A percentile compares a stretch with the other conserved stretches of the same genome.
Evolutionary conservation across 2,888 invertebrate species (phyloP).

Genomic region (Heliconius erato): DNA sequence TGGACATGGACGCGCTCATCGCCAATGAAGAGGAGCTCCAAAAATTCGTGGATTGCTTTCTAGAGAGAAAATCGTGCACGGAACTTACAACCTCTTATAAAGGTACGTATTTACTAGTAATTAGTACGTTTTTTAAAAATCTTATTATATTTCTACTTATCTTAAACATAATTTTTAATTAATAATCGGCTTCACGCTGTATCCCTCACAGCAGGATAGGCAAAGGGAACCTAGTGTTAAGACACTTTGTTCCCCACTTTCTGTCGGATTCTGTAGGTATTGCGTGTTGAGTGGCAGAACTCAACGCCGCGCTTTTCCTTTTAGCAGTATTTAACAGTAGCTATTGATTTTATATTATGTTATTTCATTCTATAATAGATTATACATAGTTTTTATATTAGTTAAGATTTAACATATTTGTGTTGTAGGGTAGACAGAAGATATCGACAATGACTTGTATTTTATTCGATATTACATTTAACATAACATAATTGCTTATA

Average conservation of each 20-base stretch:
- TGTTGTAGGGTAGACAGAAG: neutral
- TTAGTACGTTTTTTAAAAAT: too few species aligned
- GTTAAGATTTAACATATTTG: neutral
- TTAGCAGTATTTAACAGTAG: neutral
- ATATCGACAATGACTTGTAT: neutral
- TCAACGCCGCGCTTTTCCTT: too few species aligned
- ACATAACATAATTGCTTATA: too few species aligned
- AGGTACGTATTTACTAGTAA: slow-evolving; percentile 57
- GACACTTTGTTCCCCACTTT: too few species aligned
- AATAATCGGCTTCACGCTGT: too few species aligned
- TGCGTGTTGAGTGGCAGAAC: too few species aligned
- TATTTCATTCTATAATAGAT: neutral
- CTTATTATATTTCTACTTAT: too few species aligned
- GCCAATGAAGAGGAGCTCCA: slow-evolving; percentile 54
- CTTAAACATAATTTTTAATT: neutral
- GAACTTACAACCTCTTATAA: slow-evolving; percentile 60
- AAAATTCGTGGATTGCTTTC: slow-evolving; percentile 63
- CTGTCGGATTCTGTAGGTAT: too few species aligned
- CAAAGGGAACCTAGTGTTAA: too few species aligned
- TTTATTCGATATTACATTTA: neutral
- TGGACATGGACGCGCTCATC: slow-evolving; percentile 65
- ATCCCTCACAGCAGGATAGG: too few species aligned
- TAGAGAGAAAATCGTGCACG: slow-evolving; percentile 60
- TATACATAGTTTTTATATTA: neutral
- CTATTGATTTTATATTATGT: neutral